A percentile compares a stretch with the other conserved stretches of the same genome.
These are phyloP conservation scores for Nephrotoma appendiculata DNA, from an alignment of 2,888 invertebrate genomes.

Conservation along the genomic window DNA sequence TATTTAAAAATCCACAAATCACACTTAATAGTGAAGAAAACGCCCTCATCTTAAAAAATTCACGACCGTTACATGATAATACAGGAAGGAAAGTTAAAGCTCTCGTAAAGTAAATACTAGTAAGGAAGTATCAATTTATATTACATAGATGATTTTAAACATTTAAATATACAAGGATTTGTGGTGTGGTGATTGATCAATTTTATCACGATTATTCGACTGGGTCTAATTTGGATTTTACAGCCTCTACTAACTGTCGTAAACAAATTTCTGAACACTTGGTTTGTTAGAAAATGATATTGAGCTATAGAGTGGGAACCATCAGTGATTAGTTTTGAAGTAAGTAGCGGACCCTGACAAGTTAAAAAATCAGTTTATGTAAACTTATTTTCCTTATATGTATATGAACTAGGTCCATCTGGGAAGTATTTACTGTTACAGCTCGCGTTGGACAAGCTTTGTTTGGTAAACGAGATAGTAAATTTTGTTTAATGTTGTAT, in stretches of 20 bases:
- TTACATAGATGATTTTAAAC: conserved; percentile 56
- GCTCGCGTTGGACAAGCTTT: background rate
- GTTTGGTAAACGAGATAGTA: background rate
- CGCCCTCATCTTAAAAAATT: conserved; percentile 59
- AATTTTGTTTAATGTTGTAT: no score
- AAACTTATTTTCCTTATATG: no score
- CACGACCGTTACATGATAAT: conserved; percentile 38
- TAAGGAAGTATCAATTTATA: conserved; percentile 66
- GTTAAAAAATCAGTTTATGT: no score
- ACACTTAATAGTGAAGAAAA: conserved; percentile 77
- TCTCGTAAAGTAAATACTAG: conserved; percentile 93
- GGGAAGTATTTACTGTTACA: background rate
- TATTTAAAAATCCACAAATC: conserved; percentile 57
- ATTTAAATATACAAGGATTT: conserved; percentile 66
- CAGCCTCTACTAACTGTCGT: conserved; percentile 54
- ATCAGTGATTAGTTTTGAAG: no score
- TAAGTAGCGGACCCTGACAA: no score
- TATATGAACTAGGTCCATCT: background rate
- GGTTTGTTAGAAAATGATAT: conserved; percentile 41
- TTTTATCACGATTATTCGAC: conserved; percentile 56
- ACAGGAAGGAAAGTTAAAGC: conserved; percentile 43
- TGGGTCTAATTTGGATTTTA: conserved; percentile 84
- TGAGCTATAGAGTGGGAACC: no score
- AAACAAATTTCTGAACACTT: conserved; percentile 53
- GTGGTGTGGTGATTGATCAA: conserved; percentile 84